phyloP scores from a whole-genome alignment of 2,888 invertebrate genomes.

The Ornithoptera priamus region DNA sequence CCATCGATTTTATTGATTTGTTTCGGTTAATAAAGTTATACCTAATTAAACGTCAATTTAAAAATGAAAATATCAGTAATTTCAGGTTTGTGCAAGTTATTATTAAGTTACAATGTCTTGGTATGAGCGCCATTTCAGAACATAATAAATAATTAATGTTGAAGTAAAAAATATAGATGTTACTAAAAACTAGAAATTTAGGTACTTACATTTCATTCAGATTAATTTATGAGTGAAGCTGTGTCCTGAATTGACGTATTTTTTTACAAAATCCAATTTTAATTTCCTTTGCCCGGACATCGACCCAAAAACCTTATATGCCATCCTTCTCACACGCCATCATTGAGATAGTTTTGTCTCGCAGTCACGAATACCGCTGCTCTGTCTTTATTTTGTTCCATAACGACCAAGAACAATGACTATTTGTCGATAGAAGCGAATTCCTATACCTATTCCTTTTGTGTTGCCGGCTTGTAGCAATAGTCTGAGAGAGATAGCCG shows the following conservation, averaged over 20 bases:
- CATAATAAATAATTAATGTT: too few species aligned
- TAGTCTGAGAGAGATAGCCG: constrained; percentile 56
- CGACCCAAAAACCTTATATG: constrained; percentile 75
- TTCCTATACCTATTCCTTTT: constrained; percentile 67
- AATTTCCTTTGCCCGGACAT: constrained; percentile 75
- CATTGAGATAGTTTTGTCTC: constrained; percentile 60
- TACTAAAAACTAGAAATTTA: background rate
- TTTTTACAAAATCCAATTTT: constrained; percentile 71
- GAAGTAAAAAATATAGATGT: too few species aligned
- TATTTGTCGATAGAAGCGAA: constrained; percentile 64
- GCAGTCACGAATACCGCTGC: constrained; percentile 78
- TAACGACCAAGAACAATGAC: constrained; percentile 78
- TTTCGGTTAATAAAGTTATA: too few species aligned
- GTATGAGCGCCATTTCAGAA: too few species aligned
- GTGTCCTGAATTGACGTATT: constrained; percentile 66
- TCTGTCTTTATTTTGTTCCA: constrained; percentile 79
- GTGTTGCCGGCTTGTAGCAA: constrained; percentile 37
- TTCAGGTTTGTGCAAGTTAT: too few species aligned
- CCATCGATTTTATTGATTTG: too few species aligned
- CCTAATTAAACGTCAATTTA: too few species aligned
- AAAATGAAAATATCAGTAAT: too few species aligned
- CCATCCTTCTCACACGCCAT: constrained; percentile 56
- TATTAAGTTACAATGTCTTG: too few species aligned
- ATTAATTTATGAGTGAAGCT: constrained; percentile 26
- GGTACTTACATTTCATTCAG: background rate